A percentile compares a stretch with the other conserved stretches of the same genome.
Conservation (phyloP, 2,113 vertebrate species). For the Engraulis encrasicolus region DNA sequence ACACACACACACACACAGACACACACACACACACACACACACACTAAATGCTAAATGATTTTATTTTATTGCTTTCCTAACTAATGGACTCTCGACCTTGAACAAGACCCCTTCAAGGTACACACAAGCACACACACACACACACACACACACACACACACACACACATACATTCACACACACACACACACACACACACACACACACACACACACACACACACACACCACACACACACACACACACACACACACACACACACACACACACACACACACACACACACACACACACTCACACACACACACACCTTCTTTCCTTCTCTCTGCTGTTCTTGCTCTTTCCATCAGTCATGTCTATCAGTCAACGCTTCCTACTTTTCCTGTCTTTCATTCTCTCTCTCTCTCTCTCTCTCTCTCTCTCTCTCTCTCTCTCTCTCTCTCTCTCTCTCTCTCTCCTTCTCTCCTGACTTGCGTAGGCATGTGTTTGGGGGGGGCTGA, state of each 20-base stretch:
- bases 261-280: constrained; percentile 18
- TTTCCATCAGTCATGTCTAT: too few relatives aligned
- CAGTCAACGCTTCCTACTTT: too few relatives aligned
- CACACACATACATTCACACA: too few relatives aligned
- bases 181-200: not conserved
- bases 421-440: not conserved
- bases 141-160: too few relatives aligned
- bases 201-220: not conserved
- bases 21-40: constrained; percentile 7
- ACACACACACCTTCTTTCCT: not conserved
- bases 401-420: not conserved
- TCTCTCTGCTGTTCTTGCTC: too few relatives aligned
- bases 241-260: constrained; percentile 24
- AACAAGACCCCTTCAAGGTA: too few relatives aligned
- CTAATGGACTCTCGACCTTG: too few relatives aligned
- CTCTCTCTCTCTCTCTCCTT: not conserved
- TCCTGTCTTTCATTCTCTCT: not conserved
- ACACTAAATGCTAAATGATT: too few relatives aligned
- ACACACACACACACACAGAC: not conserved
- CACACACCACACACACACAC: too few relatives aligned
- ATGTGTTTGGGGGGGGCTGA: not conserved
- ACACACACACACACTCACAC: constrained; percentile 22
- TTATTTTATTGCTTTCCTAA: too few relatives aligned
- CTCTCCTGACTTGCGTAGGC: not conserved
- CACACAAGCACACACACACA: too few relatives aligned